Conservation (phyloP, 2,888 invertebrate species). For the Schizotus pectinicornis region DNA sequence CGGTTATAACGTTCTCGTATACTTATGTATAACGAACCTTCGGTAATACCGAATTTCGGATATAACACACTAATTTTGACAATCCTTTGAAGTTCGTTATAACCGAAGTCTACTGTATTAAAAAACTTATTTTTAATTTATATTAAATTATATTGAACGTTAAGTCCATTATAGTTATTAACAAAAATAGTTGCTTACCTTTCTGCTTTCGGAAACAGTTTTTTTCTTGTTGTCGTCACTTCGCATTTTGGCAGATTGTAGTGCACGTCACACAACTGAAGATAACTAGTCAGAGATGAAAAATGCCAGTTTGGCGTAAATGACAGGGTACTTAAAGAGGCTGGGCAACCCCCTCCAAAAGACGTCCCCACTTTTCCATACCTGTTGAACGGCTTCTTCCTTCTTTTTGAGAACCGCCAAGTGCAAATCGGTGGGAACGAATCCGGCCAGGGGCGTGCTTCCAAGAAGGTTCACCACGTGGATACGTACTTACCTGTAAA, state of each 20-base stretch:
- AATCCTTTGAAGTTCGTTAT: too few relatives aligned
- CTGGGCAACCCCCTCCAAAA: constrained; percentile 28
- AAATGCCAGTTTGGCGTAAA: constrained; percentile 16
- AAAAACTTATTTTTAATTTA: too few relatives aligned
- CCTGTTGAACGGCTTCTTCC: constrained; percentile 32
- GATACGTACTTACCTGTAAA: not conserved
- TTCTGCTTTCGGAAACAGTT: constrained; percentile 52
- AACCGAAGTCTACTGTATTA: too few relatives aligned
- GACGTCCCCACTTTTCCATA: constrained; percentile 25
- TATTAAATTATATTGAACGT: too few relatives aligned
- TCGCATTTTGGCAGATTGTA: constrained; percentile 35
- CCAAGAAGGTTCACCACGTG: not conserved
- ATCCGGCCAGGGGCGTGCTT: constrained; percentile 6
- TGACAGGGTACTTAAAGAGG: constrained; percentile 35
- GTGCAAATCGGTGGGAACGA: constrained; percentile 23
- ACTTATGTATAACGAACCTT: too few relatives aligned
- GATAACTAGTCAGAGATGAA: constrained; percentile 6
- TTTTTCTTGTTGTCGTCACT: constrained; percentile 37
- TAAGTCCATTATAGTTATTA: too few relatives aligned
- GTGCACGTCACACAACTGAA: not conserved
- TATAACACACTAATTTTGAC: too few relatives aligned
- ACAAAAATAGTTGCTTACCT: constrained; percentile 40
- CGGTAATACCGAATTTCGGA: too few relatives aligned
- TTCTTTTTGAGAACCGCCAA: constrained; percentile 12
- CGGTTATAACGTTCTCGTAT: too few relatives aligned